Evolutionary conservation across 2,888 invertebrate genomes (phyloP).

Genomic region (Epistrophella euchroma): DNA sequence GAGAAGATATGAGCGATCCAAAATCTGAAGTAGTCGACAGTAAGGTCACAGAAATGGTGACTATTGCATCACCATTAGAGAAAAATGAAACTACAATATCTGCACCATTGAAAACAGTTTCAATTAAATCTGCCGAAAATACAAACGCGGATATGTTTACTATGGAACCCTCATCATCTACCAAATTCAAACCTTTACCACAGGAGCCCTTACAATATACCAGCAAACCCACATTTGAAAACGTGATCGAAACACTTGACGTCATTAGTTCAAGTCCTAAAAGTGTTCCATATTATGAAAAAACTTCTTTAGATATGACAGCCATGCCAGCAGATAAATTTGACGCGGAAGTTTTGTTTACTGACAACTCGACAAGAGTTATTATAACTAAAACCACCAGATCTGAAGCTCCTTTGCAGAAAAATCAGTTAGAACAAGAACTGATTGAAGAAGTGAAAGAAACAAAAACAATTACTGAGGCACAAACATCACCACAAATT

Average conservation of each 20-base stretch:
- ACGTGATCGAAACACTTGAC: not conserved
- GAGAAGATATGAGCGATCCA: not conserved
- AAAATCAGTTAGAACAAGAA: not conserved
- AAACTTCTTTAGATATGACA: not conserved
- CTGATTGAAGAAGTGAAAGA: not conserved
- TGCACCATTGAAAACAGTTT: not conserved
- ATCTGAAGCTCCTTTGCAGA: conserved; percentile 81
- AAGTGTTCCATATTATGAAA: not conserved
- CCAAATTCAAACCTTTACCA: not conserved
- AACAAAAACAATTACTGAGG: not conserved
- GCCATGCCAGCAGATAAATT: conserved; percentile 14
- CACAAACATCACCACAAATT: not conserved
- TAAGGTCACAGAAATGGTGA: not conserved
- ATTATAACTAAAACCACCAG: conserved; percentile 46
- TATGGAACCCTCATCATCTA: not conserved
- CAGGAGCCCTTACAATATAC: not conserved
- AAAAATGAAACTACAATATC: too few species aligned
- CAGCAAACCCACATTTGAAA: not conserved
- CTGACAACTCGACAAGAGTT: conserved; percentile 22
- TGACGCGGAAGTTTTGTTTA: conserved; percentile 32
- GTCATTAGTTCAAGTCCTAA: not conserved
- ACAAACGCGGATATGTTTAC: not conserved
- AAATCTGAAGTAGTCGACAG: not conserved
- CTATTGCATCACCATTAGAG: not conserved
- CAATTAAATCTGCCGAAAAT: not conserved